phyloP scores from a whole-genome alignment of 2,113 vertebrate genomes.

The Lota lota region DNA sequence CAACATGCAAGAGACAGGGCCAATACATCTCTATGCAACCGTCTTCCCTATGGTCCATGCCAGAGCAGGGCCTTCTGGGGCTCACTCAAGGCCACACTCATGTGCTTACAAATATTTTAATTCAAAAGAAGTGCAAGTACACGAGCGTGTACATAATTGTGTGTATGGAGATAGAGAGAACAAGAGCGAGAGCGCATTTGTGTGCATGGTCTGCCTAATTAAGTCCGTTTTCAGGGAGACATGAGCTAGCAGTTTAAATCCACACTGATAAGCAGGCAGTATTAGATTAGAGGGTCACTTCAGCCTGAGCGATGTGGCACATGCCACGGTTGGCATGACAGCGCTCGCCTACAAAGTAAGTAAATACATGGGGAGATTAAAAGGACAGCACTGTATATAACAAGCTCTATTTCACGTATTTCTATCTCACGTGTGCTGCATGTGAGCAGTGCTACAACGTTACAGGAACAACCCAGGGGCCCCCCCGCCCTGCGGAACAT shows the following conservation, averaged over 20 bases:
- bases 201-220: background rate
- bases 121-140: no score
- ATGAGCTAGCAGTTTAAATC: background rate
- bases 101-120: no score
- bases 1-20: no score
- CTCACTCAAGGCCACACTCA: no score
- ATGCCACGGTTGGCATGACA: slow-evolving; percentile 22
- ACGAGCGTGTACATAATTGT: no score
- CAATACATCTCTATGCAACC: no score
- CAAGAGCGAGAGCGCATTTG: background rate
- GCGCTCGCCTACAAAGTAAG: slow-evolving; percentile 10
- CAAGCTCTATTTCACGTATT: no score
- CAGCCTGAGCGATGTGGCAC: background rate
- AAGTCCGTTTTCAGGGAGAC: background rate
- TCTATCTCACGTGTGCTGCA: no score
- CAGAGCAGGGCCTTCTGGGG: no score
- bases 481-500: slow-evolving; percentile 35
- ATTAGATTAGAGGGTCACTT: slow-evolving; percentile 7
- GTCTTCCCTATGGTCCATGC: no score
- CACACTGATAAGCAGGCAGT: background rate
- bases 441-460: background rate
- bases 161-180: no score
- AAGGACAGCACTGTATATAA: background rate
- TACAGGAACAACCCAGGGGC: no score
- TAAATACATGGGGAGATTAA: background rate